These are phyloP conservation scores for Gymnobelideus leadbeateri DNA, from an alignment of 2,113 vertebrate species.

Conservation along the genomic window DNA sequence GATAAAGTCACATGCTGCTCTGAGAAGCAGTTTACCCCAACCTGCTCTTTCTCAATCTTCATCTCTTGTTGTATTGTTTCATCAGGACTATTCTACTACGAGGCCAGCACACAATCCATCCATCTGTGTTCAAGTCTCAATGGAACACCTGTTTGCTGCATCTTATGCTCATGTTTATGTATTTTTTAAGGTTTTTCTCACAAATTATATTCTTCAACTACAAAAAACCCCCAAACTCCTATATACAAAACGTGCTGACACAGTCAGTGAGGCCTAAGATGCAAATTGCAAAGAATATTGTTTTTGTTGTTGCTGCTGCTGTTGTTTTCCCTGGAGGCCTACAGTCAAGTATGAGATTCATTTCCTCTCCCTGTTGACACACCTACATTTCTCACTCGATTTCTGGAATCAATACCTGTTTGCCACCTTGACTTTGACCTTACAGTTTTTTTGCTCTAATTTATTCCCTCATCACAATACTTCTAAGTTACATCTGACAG, in stretches of 20 bases:
- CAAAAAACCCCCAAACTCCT: conserved; percentile 28
- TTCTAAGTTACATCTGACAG: conserved; percentile 17
- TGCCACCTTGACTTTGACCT: conserved; percentile 8
- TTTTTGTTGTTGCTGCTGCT: background rate
- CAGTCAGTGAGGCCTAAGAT: conserved; percentile 50
- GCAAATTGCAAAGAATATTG: conserved; percentile 16
- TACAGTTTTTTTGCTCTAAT: background rate
- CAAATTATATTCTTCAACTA: conserved; percentile 13
- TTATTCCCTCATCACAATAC: background rate
- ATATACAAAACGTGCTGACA: conserved; percentile 38
- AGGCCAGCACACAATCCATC: background rate
- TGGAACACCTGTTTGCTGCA: conserved; percentile 31
- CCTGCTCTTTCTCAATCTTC: background rate
- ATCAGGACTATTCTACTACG: conserved; percentile 25
- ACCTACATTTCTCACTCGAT: conserved; percentile 17
- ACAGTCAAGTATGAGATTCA: conserved; percentile 35
- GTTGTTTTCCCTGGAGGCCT: conserved; percentile 44
- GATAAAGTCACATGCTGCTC: background rate
- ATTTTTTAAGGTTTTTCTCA: conserved; percentile 3
- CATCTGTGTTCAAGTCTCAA: conserved; percentile 25
- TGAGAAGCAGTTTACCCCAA: background rate
- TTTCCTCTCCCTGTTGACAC: conserved; percentile 57
- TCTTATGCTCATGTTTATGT: background rate
- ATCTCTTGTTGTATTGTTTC: conserved; percentile 21
- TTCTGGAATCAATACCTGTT: conserved; percentile 50